These are phyloP conservation scores for Toxotes lorentzi DNA, from an alignment of 2,797 vertebrate species.

Conservation along the genomic window DNA sequence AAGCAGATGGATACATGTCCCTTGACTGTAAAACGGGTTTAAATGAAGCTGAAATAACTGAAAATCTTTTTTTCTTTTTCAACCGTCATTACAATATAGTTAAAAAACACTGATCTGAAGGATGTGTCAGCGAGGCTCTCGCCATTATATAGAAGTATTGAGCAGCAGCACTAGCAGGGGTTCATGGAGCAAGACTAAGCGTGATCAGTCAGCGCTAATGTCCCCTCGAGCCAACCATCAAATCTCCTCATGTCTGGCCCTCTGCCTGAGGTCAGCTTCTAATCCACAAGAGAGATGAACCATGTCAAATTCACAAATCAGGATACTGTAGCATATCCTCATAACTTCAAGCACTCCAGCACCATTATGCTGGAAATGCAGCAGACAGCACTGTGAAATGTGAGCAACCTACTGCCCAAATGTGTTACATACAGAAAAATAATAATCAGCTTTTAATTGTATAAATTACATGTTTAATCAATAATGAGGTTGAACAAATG, in stretches of 20 bases:
- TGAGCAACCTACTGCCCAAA: conserved; percentile 1
- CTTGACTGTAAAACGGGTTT: conserved; percentile 56
- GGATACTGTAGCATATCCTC: conserved; percentile 46
- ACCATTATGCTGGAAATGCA: conserved; percentile 49
- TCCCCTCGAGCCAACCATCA: conserved; percentile 66
- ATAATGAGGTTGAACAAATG: not conserved
- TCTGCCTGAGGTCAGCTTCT: conserved; percentile 76
- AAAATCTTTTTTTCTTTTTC: conserved; percentile 22
- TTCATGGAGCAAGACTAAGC: conserved; percentile 53
- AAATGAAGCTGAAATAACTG: conserved; percentile 67
- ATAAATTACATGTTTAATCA: conserved; percentile 8
- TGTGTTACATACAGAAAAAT: not conserved
- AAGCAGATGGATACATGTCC: conserved; percentile 68
- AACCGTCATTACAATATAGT: conserved; percentile 37
- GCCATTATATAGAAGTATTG: conserved; percentile 40
- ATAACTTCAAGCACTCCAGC: conserved; percentile 41
- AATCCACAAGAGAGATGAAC: conserved; percentile 76
- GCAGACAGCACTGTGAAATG: conserved; percentile 28
- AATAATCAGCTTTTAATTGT: conserved; percentile 21
- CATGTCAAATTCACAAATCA: conserved; percentile 75
- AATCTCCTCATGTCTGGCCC: conserved; percentile 79
- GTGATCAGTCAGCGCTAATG: conserved; percentile 76
- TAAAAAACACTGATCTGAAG: conserved; percentile 42
- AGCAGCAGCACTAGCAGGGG: conserved; percentile 46
- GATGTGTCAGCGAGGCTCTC: conserved; percentile 39